A percentile compares a stretch with the other conserved stretches of the same genome.
phyloP scores from a whole-genome alignment of 2,113 vertebrate genomes.

The Scolopax mira region DNA sequence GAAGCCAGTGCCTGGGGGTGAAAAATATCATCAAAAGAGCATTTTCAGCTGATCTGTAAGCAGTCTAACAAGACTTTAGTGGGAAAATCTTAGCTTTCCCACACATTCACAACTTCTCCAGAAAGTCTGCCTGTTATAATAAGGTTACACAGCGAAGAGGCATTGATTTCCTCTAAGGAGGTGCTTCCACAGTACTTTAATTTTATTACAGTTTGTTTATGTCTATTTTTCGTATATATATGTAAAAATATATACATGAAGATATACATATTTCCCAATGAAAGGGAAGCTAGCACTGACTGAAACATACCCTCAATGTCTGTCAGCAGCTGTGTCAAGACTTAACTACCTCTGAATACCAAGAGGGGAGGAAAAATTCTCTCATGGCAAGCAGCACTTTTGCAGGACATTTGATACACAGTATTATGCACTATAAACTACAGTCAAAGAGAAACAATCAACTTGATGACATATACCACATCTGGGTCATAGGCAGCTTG shows the following conservation, averaged over 20 bases:
- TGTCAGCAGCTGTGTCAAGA: neutral
- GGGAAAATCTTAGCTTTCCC: neutral
- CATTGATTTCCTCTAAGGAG: neutral
- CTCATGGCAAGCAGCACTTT: neutral
- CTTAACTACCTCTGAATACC: neutral
- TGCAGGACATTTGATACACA: slow-evolving; percentile 20
- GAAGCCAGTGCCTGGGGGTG: neutral
- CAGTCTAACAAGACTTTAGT: neutral
- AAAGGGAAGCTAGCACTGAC: neutral
- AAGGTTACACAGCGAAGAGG: neutral
- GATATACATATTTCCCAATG: neutral
- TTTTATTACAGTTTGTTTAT: neutral
- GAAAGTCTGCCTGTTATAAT: neutral
- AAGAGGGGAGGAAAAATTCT: neutral
- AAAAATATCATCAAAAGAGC: neutral
- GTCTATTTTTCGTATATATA: neutral
- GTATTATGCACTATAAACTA: neutral
- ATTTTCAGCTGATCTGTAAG: neutral
- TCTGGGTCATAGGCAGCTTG: slow-evolving; percentile 40
- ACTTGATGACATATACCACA: slow-evolving; percentile 25
- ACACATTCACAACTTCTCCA: neutral
- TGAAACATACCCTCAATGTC: neutral
- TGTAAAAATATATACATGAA: neutral
- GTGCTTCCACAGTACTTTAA: neutral
- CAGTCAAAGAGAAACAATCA: slow-evolving; percentile 16